Base-by-base conservation (phyloP, 2,888 invertebrate genomes). In the Eupithecia abbreviata region DNA sequence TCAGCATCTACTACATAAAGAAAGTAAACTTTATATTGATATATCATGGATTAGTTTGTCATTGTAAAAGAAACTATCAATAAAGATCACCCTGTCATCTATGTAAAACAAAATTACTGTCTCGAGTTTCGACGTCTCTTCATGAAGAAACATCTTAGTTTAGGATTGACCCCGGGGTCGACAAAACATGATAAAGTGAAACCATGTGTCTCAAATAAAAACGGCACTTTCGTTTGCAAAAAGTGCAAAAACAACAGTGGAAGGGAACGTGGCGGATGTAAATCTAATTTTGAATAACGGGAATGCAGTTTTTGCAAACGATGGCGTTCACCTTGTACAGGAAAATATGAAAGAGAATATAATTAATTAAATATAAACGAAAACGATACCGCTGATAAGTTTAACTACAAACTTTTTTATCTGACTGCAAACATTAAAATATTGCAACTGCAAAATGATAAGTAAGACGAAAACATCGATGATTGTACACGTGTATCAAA, bases 211-310 rank as follows among this genome's bases (percentile, higher is more conserved):
- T 69, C 70, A 77, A 77, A 79, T 81, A 80, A 81, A 80, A 87
- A 85, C 82, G 83, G 83, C 84, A 85, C 86, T 83, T 86, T 85
- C 82, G 81, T 81, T 85, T 83, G 81, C 75, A 81, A 77, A 82
- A 80, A 86, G 18, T 18, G 47, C 68, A 90, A 89, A 85, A 82
- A 77, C 69, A 67, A 75, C 82, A 87, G 55, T 58, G n/a, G 18
- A 18, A n/a, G 55, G 62, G 30, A 30, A 62, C 62, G 84, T 85
- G 83, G 87, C 90, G 90, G 91, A 91, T 90, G 88, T 83, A 81
- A 81, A 84, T 86, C 85, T 86, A 89, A 90, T 89, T 90, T 84
- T 81, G 81, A 83, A 82, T 83, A 88, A 89, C 88, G 87, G 87
- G 80, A 84, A 83, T 78, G 76, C 66, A 51, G 81, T 87, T 88